phyloP scores from a whole-genome alignment of 2,888 invertebrate genomes.

The Polyommatus iphigenia region DNA sequence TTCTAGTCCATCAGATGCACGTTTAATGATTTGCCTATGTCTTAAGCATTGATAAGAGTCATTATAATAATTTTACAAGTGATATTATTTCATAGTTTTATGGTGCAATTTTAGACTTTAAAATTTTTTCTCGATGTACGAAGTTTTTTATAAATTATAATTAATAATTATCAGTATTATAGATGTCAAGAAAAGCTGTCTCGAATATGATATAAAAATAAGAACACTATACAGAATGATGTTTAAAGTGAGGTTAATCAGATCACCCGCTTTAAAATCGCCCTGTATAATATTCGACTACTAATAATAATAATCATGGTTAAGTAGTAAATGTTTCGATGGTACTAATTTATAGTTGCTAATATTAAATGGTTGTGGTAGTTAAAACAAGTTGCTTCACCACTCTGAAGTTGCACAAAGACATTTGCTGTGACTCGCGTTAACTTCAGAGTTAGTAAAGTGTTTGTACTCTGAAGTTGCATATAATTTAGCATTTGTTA shows the following conservation, averaged over 20 bases:
- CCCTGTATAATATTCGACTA: background rate
- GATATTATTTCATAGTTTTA: slow-evolving; percentile 6
- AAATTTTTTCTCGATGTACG: background rate
- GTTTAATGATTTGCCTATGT: background rate
- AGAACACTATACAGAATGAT: background rate
- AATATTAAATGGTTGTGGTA: slow-evolving; percentile 19
- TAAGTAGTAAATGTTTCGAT: background rate
- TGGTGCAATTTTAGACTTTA: background rate
- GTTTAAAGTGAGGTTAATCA: background rate
- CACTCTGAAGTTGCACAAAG: background rate
- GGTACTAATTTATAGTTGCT: slow-evolving; percentile 6
- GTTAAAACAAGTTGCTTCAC: background rate
- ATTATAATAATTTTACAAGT: background rate
- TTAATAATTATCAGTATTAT: background rate
- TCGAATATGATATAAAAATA: background rate
- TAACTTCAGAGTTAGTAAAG: background rate
- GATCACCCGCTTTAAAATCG: background rate
- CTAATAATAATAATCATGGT: background rate
- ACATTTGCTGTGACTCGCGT: background rate
- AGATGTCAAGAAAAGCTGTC: background rate
- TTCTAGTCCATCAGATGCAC: background rate
- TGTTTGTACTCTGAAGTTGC: background rate
- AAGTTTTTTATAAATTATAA: background rate
- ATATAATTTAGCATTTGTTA: background rate
- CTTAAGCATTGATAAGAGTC: background rate